Evolutionary conservation across 2,113 vertebrate genomes (phyloP), one percentile per base, ranked within the genome.

Genomic region (Platichthys stellatus): DNA sequence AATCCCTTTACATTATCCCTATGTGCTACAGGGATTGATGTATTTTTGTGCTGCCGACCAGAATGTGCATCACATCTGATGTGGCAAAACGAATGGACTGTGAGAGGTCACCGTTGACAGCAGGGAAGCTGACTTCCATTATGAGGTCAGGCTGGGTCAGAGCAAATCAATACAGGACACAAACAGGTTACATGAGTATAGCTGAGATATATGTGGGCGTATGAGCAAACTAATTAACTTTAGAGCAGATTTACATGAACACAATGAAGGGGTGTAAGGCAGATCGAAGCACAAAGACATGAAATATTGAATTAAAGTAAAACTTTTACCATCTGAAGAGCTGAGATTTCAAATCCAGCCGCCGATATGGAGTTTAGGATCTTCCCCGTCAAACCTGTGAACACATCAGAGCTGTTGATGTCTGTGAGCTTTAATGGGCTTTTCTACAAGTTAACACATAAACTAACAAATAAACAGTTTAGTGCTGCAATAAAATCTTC

Each of bases 301-400:
- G 56, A 31, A 15, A 35, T 70, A 26, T 12, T 20, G 26, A 54
- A 31, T 9, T 4, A 7, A 31, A 31, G 31, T 63, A 45, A 3
- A 76, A 23, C 2, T 2, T 80, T 90, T 87, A 95, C 94, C 97
- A 99, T 97, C 87, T 98, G 96, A 88, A 99, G 92, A 43, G 97
- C 98, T 61, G 97, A 95, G 85, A 98, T 94, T 81, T 96, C 91
- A 94, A 97, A 99, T 69, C 96, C 96, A 64, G 94, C 95, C 15
- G 92, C 92, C 69, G 91, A 87, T 74, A 98, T 96, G 77, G 96
- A 92, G 91, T 94, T 95, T 63, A 99, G 91, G 76, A 99, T 97
- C 88, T 96, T 98, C 63, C 98, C 98, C 14, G 95, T 73, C 26
- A 97, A 88, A 20, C 95, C 98, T 99, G 90, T 58, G 47, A 72